Base-by-base conservation (phyloP, 2,888 invertebrate genomes). In the Chaetoderma sp. region DNA sequence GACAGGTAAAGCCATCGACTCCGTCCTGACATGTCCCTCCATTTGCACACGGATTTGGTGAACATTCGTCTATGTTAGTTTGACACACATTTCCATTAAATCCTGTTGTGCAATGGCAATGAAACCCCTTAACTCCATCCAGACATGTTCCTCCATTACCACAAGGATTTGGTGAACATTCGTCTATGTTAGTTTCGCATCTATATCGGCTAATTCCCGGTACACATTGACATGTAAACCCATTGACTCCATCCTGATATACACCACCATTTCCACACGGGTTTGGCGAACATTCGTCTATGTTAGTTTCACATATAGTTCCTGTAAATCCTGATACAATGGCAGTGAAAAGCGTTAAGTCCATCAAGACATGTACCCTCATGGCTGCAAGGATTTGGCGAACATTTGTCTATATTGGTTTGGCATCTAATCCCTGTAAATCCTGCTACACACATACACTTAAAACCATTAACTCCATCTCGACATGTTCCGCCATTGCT, bases 271-370 rank as follows among this genome's bases (percentile, higher is more conserved):
- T 85, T 79, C 93, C 92, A 6, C 91, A 89, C 8, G 80, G 82
- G 44, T 76, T 82, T 4, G 71, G 72, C 21, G 70, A 69, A 59
- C 86, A 86, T 33, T 82, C 80, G 68, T 86, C 79, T 55, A 80
- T 74, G 67, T 84, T 79, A 6, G 68, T 66, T 68, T 94, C 93
- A 88, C 97, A 86, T 57, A 92, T 92, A 47, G 88, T 83, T 13
- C 96, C 96, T 54, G 91, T 90, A 88, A 90, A 96, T 5, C 95
- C 96, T 8, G 91, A 88, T 91, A 79, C 97, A 97, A 30, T 89
- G 89, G 88, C 96, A 97, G 65, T 89, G 89, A 88, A 92, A 95
- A 65, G 39, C 68, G 33, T 58, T 55, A n/a, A 63, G 54, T 10
- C n/a, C 6, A 54, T 73, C 67, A 5, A 27, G 18, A 39, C 74